These are phyloP conservation scores for Lepidochrysops patricia DNA, from an alignment of 2,888 invertebrate species.

Conservation along the genomic window DNA sequence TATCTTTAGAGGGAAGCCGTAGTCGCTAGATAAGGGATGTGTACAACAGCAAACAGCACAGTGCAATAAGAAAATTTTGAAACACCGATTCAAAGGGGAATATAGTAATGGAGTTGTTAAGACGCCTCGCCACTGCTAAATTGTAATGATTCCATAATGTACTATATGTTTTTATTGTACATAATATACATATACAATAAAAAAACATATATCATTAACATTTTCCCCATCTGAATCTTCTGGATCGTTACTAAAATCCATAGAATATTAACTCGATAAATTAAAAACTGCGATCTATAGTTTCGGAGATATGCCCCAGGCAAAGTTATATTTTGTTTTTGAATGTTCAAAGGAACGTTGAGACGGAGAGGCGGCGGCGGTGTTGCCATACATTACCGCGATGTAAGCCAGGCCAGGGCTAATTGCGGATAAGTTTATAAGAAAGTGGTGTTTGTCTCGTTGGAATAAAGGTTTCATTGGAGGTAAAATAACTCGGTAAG, in stretches of 20 bases:
- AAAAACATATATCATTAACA: no score
- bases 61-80: no score
- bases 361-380: not conserved
- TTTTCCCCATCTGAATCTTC: no score
- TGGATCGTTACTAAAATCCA: not conserved
- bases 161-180: no score
- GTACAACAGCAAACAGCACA: no score
- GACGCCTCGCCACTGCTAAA: no score
- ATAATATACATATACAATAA: no score
- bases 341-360: not conserved
- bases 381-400: slow-evolving; percentile 2
- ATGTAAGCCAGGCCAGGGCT: not conserved
- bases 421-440: not conserved
- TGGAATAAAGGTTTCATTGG: not conserved
- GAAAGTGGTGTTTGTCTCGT: not conserved
- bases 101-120: no score
- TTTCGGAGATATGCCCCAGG: not conserved
- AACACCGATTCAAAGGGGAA: no score
- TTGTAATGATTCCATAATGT: no score
- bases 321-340: not conserved
- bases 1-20: no score
- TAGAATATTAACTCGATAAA: not conserved
- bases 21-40: no score
- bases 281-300: not conserved
- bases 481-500: slow-evolving; percentile 18